Evolutionary conservation across 2,888 invertebrate genomes (phyloP), one percentile per base, ranked within the genome.

Genomic region (Automeris io): DNA sequence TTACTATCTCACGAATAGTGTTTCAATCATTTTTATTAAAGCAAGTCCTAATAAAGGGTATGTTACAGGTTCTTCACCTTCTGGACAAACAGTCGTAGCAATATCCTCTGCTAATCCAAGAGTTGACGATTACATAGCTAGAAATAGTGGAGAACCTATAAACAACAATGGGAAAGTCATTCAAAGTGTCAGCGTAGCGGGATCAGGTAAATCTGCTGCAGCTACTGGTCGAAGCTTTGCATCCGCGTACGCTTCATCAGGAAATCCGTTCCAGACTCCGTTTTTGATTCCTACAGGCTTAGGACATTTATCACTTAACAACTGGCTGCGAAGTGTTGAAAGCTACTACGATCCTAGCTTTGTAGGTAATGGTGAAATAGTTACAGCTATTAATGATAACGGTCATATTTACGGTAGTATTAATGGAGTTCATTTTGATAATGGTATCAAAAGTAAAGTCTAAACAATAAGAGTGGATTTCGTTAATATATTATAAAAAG

Each of bases 41-140:
- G 26, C 8, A 26, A 26, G n/a, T n/a, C n/a, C n/a, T n/a, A 19
- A 26, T 13, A 3, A n/a, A n/a, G 16, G 4, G n/a, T 29, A 47
- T 29, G 47, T 66, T 46, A 18, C 61, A 77, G 76, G 66, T 40
- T 69, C 70, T 12, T 64, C 74, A 26, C 72, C 71, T 5, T 58
- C 64, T 32, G 75, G 76, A 18, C 64, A 71, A 41, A 47, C 75
- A 2, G 55, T 75, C 12, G 61, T 76, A 1, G 56, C 77, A 2
- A 68, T 77, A 51, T 68, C 77, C 5, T 69, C 77, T 11, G 69
- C 72, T 0, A 65, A 72, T 37, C 72, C 75, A 18, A 61, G 65
- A 11, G 42, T 71, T 1, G 70, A 71, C 29, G 69, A 69, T 39
- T 70, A 67, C n/a, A 19, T 42, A 11, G 35, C 37, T 13, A 44